A percentile compares a stretch with the other conserved stretches of the same genome.
Evolutionary conservation across 1,140 invertebrate genomes (phyloP).

Genomic region (Drosophila mayri): DNA sequence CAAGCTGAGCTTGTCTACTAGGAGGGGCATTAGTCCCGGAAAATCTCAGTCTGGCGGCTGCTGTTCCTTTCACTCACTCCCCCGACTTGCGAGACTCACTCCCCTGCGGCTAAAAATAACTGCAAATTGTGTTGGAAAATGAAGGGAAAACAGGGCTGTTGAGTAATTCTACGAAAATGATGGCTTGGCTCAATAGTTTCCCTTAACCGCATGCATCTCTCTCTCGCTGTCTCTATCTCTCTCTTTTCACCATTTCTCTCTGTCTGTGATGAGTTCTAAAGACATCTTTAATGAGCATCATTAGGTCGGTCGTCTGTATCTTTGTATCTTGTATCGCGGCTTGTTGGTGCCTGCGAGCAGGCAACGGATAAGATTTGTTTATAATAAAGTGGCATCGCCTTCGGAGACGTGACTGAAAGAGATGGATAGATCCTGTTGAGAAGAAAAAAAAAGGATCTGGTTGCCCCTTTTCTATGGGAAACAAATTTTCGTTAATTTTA

Average conservation of each 20-base stretch:
- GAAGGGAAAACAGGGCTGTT: slow-evolving; percentile 46
- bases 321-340: slow-evolving; percentile 30
- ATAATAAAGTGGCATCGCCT: slow-evolving; percentile 69
- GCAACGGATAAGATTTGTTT: slow-evolving; percentile 39
- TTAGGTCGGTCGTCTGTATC: slow-evolving; percentile 65
- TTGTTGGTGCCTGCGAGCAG: slow-evolving; percentile 22
- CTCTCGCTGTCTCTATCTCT: slow-evolving; percentile 1
- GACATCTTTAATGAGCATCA: slow-evolving; percentile 79
- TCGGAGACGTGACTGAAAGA: slow-evolving; percentile 40
- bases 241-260: slow-evolving; percentile 25
- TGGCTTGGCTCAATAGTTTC: slow-evolving; percentile 31
- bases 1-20: slow-evolving; percentile 48
- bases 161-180: slow-evolving; percentile 73
- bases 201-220: neutral
- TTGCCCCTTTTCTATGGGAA: slow-evolving; percentile 20
- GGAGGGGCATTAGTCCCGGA: slow-evolving; percentile 20
- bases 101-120: slow-evolving; percentile 54
- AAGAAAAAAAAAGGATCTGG: slow-evolving; percentile 46
- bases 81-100: slow-evolving; percentile 1
- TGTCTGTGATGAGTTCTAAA: slow-evolving; percentile 55
- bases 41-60: slow-evolving; percentile 17
- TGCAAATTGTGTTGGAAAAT: slow-evolving; percentile 52
- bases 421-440: slow-evolving; percentile 15
- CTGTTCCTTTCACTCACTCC: slow-evolving; percentile 17
- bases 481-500: slow-evolving; percentile 61